Evolutionary conservation across 2,113 vertebrate genomes (phyloP).

Genomic region (Percopsis transmontana): DNA sequence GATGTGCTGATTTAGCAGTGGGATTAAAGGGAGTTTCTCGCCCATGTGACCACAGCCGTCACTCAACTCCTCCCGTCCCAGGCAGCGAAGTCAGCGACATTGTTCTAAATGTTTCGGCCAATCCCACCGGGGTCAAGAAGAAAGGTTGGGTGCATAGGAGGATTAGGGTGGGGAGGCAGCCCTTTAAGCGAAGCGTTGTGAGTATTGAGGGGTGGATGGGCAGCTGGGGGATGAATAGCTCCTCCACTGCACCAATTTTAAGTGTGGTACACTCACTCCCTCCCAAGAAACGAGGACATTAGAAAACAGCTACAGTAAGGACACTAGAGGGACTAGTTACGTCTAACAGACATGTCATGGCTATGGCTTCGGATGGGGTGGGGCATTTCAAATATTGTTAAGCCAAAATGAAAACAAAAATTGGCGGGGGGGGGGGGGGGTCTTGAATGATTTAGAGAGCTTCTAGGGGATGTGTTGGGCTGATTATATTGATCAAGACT

Average conservation of each 20-base stretch:
- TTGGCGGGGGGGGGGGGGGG: too few species aligned
- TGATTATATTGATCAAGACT: too few species aligned
- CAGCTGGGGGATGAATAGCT: not conserved
- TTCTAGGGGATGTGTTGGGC: too few species aligned
- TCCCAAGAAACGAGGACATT: not conserved
- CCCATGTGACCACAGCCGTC: slow-evolving; percentile 23
- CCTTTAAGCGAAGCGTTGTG: slow-evolving; percentile 73
- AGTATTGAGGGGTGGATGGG: slow-evolving; percentile 21
- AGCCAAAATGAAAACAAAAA: too few species aligned
- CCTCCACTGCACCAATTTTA: slow-evolving; percentile 29
- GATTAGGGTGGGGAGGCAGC: slow-evolving; percentile 60
- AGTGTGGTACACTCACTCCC: not conserved
- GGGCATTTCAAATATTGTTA: not conserved
- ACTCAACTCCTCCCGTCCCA: not conserved
- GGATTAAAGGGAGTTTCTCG: slow-evolving; percentile 34
- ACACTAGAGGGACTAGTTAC: not conserved
- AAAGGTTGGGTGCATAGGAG: slow-evolving; percentile 17
- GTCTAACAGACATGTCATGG: slow-evolving; percentile 16
- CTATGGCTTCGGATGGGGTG: slow-evolving; percentile 61
- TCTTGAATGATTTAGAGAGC: too few species aligned
- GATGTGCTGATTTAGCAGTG: slow-evolving; percentile 72
- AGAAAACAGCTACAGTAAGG: not conserved
- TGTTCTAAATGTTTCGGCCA: slow-evolving; percentile 31
- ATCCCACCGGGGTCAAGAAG: slow-evolving; percentile 29
- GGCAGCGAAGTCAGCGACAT: slow-evolving; percentile 31